phyloP scores from a whole-genome alignment of 1,140 invertebrate genomes.

The Halictus rubicundus region DNA sequence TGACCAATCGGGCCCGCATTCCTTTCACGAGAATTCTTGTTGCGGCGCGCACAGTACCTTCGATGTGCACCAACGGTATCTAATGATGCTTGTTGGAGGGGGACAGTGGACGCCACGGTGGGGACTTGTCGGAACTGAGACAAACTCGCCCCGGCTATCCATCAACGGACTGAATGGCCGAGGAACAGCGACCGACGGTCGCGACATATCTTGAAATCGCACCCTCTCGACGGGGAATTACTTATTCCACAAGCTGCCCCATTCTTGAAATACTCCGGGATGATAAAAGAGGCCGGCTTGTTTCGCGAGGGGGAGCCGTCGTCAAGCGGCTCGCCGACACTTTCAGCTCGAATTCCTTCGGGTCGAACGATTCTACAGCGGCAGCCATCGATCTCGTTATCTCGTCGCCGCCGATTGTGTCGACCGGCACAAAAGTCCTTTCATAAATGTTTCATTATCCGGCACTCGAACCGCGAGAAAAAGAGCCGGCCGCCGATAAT shows the following conservation, averaged over 20 bases:
- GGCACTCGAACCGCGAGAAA: conserved; percentile 27
- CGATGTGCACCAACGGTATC: too few species aligned
- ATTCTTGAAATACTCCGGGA: neutral
- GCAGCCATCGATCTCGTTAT: conserved; percentile 41
- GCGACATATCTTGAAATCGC: too few species aligned
- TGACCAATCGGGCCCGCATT: too few species aligned
- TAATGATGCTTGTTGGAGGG: too few species aligned
- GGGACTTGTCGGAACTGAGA: too few species aligned
- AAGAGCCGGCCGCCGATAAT: conserved; percentile 48
- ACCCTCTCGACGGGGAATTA: neutral
- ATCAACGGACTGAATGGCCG: too few species aligned
- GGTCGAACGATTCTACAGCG: neutral
- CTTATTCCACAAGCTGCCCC: neutral
- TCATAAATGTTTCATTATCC: conserved; percentile 64
- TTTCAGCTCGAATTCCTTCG: conserved; percentile 5
- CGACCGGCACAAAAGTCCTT: conserved; percentile 40
- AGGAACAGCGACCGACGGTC: too few species aligned
- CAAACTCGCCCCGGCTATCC: too few species aligned
- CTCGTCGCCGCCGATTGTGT: conserved; percentile 32
- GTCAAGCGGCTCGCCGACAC: neutral
- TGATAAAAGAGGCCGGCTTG: neutral
- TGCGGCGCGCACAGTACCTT: too few species aligned
- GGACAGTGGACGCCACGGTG: too few species aligned
- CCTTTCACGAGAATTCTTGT: too few species aligned
- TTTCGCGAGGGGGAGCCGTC: neutral